These are phyloP conservation scores for Onychostruthus taczanowskii DNA, from an alignment of 2,113 vertebrate genomes.

Conservation along the genomic window DNA sequence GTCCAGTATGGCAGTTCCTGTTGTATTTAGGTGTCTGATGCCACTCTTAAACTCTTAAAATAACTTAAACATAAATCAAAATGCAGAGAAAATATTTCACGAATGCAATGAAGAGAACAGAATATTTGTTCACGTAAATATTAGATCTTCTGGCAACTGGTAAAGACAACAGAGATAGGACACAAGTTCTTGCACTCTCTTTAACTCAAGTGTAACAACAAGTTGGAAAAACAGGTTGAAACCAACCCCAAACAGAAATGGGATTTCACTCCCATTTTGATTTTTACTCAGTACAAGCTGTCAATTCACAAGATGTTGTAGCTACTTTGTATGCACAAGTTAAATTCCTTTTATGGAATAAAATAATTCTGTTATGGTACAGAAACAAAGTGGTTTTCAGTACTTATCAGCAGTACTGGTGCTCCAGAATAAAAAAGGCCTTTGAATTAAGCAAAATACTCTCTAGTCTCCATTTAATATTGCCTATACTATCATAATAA, in stretches of 20 bases:
- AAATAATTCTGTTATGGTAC: rapidly evolving
- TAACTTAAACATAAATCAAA: neutral
- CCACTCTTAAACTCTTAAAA: neutral
- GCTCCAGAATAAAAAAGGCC: neutral
- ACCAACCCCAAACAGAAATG: neutral
- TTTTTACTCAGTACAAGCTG: neutral
- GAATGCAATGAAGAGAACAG: neutral
- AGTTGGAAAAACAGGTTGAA: rapidly evolving
- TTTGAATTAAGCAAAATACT: neutral
- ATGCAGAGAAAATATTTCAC: neutral
- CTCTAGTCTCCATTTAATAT: neutral
- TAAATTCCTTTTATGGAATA: rapidly evolving
- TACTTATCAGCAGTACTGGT: neutral
- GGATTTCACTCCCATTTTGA: neutral
- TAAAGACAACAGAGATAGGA: neutral
- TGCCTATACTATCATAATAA: neutral
- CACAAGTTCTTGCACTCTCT: neutral
- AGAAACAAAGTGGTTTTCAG: neutral
- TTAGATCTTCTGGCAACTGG: neutral
- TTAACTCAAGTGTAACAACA: neutral
- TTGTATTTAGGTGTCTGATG: neutral
- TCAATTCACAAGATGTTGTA: neutral
- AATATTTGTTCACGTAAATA: neutral
- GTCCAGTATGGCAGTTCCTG: neutral
- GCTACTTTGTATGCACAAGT: neutral